Conservation (phyloP, 2,888 invertebrate genomes). For the Drosophila nigricruria region DNA sequence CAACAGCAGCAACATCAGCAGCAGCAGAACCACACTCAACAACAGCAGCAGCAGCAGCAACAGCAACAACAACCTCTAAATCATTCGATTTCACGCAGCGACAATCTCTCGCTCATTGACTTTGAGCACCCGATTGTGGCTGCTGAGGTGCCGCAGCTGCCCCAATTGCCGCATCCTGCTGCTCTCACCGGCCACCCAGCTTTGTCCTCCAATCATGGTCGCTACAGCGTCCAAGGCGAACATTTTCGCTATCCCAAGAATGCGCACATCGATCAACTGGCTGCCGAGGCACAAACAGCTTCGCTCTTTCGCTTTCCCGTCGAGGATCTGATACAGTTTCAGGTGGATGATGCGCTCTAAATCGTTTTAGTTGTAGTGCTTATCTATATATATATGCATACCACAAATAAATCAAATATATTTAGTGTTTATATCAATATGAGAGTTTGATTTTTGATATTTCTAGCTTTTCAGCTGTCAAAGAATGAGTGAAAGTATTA, state of each 20-base stretch:
- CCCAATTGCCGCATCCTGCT: conserved; percentile 64
- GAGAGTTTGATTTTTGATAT: background rate
- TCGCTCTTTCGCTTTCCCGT: conserved; percentile 84
- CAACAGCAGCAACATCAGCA: conserved; percentile 37
- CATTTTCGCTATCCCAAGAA: conserved; percentile 62
- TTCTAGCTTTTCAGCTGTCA: background rate
- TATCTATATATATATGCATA: conserved; percentile 13
- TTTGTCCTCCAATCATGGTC: conserved; percentile 34
- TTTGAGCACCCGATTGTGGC: conserved; percentile 83
- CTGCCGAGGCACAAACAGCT: conserved; percentile 81
- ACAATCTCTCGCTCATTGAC: conserved; percentile 74
- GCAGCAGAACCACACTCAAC: conserved; percentile 28
- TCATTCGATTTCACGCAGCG: conserved; percentile 75
- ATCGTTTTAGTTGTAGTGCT: conserved; percentile 16
- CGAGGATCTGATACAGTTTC: conserved; percentile 84
- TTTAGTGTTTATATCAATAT: conserved; percentile 14
- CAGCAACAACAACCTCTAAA: conserved; percentile 43
- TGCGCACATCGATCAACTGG: conserved; percentile 78
- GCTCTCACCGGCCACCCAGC: conserved; percentile 58
- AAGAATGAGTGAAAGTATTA: background rate
- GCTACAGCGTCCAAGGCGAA: conserved; percentile 41
- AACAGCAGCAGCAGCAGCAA: conserved; percentile 19
- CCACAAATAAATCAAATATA: conserved; percentile 28
- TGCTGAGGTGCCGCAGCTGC: conserved; percentile 67
- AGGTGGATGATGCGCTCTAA: conserved; percentile 83